phyloP scores from a whole-genome alignment of 2,797 vertebrate species.

The Pteropus rufus region DNA sequence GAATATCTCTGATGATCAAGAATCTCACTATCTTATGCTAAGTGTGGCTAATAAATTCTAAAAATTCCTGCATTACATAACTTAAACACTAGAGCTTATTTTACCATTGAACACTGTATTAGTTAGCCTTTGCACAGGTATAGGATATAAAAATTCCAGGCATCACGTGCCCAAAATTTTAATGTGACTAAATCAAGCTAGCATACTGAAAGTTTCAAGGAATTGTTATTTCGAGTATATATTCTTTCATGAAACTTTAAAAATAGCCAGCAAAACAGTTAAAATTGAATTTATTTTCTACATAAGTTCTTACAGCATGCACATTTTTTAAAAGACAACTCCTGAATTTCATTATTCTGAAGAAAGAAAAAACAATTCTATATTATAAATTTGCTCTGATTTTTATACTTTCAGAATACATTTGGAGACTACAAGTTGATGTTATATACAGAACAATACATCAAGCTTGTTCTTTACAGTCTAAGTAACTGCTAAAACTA shows the following conservation, averaged over 20 bases:
- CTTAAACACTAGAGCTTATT: not conserved
- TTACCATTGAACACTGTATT: not conserved
- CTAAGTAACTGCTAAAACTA: not conserved
- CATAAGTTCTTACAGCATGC: not conserved
- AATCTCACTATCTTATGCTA: not conserved
- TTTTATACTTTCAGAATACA: not conserved
- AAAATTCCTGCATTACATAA: not conserved
- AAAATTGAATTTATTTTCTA: not conserved
- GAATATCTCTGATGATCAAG: not conserved
- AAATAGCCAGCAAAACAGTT: not conserved
- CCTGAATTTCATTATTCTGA: not conserved
- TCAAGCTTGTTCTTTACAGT: not conserved
- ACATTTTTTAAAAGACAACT: not conserved
- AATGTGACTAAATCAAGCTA: not conserved
- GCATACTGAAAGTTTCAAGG: not conserved
- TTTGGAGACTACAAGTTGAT: not conserved
- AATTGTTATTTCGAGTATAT: not conserved
- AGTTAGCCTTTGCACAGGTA: not conserved
- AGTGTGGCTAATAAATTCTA: not conserved
- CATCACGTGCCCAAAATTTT: not conserved
- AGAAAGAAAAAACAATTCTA: not conserved
- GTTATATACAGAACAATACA: not conserved
- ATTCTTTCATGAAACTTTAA: not conserved
- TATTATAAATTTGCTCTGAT: not conserved
- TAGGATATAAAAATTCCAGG: not conserved